Evolutionary conservation across 2,113 vertebrate species (phyloP).

Genomic region (Cochlearius cochlearius): DNA sequence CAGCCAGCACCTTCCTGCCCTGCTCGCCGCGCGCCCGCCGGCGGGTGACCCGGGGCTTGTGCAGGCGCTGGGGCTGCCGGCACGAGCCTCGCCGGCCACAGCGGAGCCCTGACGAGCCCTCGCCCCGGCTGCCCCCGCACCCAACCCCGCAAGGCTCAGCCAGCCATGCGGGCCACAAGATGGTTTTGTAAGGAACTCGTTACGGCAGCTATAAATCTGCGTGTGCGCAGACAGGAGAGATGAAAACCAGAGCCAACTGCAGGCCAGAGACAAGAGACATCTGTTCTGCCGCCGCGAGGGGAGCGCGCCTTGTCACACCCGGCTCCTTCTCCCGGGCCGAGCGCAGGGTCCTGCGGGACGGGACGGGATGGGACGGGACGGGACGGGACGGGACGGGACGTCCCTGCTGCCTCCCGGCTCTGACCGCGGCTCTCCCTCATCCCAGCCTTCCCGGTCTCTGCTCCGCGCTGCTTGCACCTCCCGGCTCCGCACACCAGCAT

Average conservation of each 20-base stretch:
- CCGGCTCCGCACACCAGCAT: neutral
- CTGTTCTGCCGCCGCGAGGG: neutral
- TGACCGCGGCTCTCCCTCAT: fast-evolving
- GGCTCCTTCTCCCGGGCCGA: neutral
- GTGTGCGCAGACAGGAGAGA: neutral
- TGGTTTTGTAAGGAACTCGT: neutral
- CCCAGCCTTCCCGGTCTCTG: fast-evolving
- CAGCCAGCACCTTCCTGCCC: neutral
- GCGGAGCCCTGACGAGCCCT: neutral
- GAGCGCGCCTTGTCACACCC: fast-evolving
- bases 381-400: neutral
- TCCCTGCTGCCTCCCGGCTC: neutral
- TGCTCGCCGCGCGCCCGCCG: fast-evolving
- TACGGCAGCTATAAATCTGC: neutral
- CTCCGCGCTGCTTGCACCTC: neutral
- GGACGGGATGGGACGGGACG: neutral
- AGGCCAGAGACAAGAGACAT: neutral
- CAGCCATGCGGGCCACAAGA: neutral
- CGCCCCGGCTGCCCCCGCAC: neutral
- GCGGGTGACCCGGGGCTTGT: neutral
- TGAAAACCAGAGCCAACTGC: neutral
- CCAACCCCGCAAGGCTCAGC: neutral
- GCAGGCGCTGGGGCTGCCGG: neutral
- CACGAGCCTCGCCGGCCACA: fast-evolving
- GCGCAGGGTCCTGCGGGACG: neutral